Evolutionary conservation across 2,113 vertebrate genomes (phyloP).

Genomic region (Taurulus bubalis): DNA sequence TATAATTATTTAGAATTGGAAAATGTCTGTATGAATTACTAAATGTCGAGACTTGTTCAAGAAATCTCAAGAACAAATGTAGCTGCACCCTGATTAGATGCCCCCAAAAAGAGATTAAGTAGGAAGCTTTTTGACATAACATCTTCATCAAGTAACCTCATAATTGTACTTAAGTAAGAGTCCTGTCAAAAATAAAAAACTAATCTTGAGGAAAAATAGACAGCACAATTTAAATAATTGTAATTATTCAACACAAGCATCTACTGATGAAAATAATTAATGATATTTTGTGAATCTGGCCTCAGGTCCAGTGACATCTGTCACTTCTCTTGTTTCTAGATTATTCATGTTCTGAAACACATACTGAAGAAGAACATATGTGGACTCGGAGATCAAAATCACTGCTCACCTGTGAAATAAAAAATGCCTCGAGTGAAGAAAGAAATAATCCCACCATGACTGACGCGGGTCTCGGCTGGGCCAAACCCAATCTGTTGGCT

Average conservation of each 20-base stretch:
- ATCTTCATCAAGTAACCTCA: neutral
- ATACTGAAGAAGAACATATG: neutral
- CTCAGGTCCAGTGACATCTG: neutral
- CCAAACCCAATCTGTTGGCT: slow-evolving; percentile 66
- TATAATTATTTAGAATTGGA: neutral
- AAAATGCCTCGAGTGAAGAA: slow-evolving; percentile 25
- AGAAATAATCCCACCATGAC: slow-evolving; percentile 34
- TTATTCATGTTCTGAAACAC: slow-evolving; percentile 7
- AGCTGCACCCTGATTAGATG: neutral
- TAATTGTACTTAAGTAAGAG: neutral
- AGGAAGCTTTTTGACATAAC: neutral
- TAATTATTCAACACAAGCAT: neutral
- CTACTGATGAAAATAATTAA: neutral
- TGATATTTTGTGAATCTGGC: slow-evolving; percentile 4
- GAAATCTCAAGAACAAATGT: no score
- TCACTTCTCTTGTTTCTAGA: neutral
- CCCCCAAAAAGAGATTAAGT: neutral
- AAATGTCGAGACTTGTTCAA: neutral
- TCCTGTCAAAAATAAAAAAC: neutral
- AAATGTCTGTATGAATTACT: neutral
- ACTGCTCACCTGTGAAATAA: slow-evolving; percentile 56
- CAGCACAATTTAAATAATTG: neutral
- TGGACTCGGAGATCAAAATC: slow-evolving; percentile 2
- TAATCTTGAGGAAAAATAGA: neutral
- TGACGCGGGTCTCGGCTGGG: slow-evolving; percentile 55